Evolutionary conservation across 2,113 vertebrate species (phyloP).

Genomic region (Nothobranchius furzeri): DNA sequence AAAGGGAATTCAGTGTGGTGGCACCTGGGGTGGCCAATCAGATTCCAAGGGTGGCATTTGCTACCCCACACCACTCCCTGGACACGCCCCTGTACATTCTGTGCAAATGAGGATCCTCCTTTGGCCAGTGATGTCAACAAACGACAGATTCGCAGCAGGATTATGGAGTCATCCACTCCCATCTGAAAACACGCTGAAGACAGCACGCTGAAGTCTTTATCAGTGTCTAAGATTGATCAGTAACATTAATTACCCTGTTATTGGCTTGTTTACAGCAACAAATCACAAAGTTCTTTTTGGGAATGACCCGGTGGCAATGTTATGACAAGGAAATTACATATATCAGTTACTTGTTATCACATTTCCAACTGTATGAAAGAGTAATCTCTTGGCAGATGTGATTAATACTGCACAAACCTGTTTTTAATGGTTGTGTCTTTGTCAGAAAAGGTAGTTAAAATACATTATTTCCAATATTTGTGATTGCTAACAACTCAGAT

Average conservation of each 20-base stretch:
- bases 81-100: too few species aligned
- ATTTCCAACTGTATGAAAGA: too few species aligned
- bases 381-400: too few species aligned
- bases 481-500: neutral
- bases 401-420: too few species aligned
- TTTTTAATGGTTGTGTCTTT: too few species aligned
- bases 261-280: neutral
- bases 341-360: too few species aligned
- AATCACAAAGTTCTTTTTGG: neutral
- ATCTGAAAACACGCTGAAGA: constrained; percentile 17
- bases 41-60: too few species aligned
- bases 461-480: neutral
- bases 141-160: neutral
- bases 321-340: neutral
- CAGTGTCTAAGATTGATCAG: constrained; percentile 13
- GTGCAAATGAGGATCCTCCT: too few species aligned
- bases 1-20: too few species aligned
- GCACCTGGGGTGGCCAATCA: too few species aligned
- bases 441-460: too few species aligned
- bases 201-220: constrained; percentile 8
- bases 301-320: neutral
- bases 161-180: neutral
- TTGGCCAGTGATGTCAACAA: neutral
- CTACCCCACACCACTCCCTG: too few species aligned
- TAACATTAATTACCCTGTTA: neutral